These are phyloP conservation scores for Ochropacha duplaris DNA, from an alignment of 2,888 invertebrate species.

Conservation along the genomic window DNA sequence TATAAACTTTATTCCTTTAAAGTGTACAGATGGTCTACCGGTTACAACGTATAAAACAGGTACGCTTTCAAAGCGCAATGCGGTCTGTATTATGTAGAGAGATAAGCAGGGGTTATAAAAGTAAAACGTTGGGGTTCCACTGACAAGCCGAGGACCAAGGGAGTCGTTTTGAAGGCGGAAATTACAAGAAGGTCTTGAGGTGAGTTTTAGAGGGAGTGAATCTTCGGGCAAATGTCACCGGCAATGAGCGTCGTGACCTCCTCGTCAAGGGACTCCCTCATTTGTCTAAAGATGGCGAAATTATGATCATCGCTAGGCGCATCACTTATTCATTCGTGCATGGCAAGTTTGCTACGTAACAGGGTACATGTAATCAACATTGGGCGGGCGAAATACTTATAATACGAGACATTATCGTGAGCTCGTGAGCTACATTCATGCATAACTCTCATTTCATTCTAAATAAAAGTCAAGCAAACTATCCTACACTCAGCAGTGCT, in stretches of 20 bases:
- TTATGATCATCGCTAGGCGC: conserved; percentile 44
- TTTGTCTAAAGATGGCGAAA: conserved; percentile 48
- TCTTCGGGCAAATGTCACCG: conserved; percentile 62
- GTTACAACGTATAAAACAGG: conserved; percentile 10
- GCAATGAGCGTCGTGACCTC: conserved; percentile 58
- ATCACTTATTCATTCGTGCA: conserved; percentile 22
- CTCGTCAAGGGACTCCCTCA: conserved; percentile 38
- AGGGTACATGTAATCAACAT: background rate
- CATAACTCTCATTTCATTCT: background rate
- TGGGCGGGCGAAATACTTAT: background rate
- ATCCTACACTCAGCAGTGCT: conserved; percentile 8
- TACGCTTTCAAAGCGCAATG: conserved; percentile 40
- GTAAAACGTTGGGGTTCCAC: conserved; percentile 57
- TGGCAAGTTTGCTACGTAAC: background rate
- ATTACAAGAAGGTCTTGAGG: conserved; percentile 57
- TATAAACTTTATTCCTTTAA: background rate
- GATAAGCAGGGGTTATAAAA: conserved; percentile 61
- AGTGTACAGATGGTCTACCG: background rate
- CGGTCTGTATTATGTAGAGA: conserved; percentile 45
- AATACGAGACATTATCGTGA: conserved; percentile 3
- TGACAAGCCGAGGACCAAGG: conserved; percentile 49
- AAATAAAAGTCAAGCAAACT: conserved; percentile 9
- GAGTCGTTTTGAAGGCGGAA: conserved; percentile 63
- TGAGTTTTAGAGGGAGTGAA: conserved; percentile 53
- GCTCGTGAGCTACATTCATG: conserved; percentile 3